phyloP scores from a whole-genome alignment of 35 echinoderm and acorn worm genomes.

The Diadema setosum region DNA sequence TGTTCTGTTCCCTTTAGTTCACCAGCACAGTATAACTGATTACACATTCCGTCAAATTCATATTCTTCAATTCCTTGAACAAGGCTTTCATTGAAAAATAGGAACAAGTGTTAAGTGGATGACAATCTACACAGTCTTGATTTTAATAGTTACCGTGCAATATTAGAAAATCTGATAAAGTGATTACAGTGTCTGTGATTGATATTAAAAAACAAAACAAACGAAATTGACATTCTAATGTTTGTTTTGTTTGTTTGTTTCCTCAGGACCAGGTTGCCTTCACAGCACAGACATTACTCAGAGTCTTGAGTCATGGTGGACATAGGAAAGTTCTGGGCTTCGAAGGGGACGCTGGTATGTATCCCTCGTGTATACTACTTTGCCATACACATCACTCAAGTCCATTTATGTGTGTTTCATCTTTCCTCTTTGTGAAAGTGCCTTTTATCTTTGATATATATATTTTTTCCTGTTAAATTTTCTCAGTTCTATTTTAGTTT shows the following conservation, averaged over 20 bases:
- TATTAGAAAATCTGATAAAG: neutral
- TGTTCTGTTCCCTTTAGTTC: too few relatives aligned
- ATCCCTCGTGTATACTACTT: too few relatives aligned
- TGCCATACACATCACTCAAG: too few relatives aligned
- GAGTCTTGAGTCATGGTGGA: conserved; percentile 88
- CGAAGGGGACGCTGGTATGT: conserved; percentile 91
- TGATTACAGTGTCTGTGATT: neutral
- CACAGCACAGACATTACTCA: conserved; percentile 93
- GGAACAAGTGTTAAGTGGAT: neutral
- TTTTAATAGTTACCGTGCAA: neutral
- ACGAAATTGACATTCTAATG: neutral
- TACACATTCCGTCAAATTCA: too few relatives aligned
- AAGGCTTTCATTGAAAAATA: neutral
- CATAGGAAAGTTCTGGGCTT: conserved; percentile 91
- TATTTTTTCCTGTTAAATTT: too few relatives aligned
- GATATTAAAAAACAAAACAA: neutral
- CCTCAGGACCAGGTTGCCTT: conserved; percentile 90
- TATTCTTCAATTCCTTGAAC: too few relatives aligned
- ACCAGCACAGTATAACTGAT: too few relatives aligned
- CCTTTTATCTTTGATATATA: too few relatives aligned
- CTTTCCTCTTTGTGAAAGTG: too few relatives aligned
- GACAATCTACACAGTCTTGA: too few relatives aligned
- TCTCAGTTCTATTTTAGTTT: too few relatives aligned
- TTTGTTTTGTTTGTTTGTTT: neutral
- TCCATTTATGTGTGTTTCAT: too few relatives aligned